These are phyloP conservation scores for Lagopus leucura DNA, from an alignment of 2,113 vertebrate genomes.

Conservation along the genomic window DNA sequence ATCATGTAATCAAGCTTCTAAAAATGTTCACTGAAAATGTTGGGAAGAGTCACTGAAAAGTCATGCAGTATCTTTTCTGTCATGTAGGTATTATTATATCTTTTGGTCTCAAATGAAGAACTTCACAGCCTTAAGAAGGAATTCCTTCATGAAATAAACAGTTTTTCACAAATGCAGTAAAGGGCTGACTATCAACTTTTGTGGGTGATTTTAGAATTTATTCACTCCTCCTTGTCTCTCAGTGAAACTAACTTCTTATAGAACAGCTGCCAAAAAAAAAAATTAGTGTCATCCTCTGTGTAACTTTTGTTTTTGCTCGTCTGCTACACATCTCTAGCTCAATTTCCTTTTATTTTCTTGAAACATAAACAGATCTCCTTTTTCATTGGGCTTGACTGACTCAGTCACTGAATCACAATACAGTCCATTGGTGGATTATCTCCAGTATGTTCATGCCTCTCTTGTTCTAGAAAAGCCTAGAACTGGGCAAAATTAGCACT, in stretches of 20 bases:
- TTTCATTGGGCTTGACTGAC: not conserved
- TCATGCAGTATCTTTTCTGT: not conserved
- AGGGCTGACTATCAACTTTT: not conserved
- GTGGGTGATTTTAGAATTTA: not conserved
- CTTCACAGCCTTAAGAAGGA: not conserved
- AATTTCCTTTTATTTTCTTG: not conserved
- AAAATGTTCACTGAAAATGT: slow-evolving; percentile 21
- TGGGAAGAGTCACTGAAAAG: not conserved
- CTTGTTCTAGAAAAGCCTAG: not conserved
- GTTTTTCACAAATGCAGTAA: not conserved
- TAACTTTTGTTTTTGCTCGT: not conserved
- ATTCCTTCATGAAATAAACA: not conserved
- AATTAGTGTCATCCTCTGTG: rapidly evolving
- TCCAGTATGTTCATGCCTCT: not conserved
- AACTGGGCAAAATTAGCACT: not conserved
- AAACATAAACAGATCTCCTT: not conserved
- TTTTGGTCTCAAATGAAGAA: slow-evolving; percentile 12
- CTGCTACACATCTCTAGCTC: not conserved
- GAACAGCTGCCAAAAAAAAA: not conserved
- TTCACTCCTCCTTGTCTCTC: not conserved
- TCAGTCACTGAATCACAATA: not conserved
- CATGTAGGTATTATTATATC: not conserved
- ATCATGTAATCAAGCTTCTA: slow-evolving; percentile 31
- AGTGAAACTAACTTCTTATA: not conserved
- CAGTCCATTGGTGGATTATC: not conserved